phyloP scores from a whole-genome alignment of 2,797 vertebrate genomes.

The Gobio occitaniae region DNA sequence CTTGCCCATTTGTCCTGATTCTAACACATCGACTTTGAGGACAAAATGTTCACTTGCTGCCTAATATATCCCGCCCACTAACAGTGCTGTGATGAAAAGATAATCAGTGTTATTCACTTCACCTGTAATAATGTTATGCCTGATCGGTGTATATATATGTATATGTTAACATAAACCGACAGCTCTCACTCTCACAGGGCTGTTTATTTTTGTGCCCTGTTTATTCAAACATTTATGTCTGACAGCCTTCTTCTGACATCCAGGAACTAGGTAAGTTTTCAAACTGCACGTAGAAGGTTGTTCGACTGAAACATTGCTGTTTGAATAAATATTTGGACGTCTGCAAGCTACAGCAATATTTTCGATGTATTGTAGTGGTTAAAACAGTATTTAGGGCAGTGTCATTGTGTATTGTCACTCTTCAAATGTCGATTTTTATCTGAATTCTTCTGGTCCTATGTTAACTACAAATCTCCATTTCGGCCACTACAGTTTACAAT shows the following conservation, averaged over 20 bases:
- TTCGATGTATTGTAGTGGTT: background rate
- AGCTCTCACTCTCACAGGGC: background rate
- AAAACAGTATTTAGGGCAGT: no score
- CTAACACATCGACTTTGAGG: no score
- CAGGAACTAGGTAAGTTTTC: background rate
- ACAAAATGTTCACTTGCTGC: no score
- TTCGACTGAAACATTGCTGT: background rate
- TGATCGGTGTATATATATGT: no score
- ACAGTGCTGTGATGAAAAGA: no score
- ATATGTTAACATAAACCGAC: background rate
- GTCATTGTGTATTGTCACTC: background rate
- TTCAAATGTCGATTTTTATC: background rate
- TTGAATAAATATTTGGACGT: background rate
- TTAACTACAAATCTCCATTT: constrained; percentile 56
- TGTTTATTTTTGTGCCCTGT: background rate
- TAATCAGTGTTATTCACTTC: no score
- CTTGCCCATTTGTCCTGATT: no score
- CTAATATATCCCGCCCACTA: no score
- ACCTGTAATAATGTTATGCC: no score
- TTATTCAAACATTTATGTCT: background rate
- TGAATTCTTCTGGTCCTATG: background rate
- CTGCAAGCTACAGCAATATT: background rate
- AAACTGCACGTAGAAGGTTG: background rate
- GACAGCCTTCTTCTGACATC: background rate
- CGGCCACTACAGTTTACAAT: constrained; percentile 53